phyloP scores from a whole-genome alignment of 2,888 invertebrate species.

The Dioctria rufipes region DNA sequence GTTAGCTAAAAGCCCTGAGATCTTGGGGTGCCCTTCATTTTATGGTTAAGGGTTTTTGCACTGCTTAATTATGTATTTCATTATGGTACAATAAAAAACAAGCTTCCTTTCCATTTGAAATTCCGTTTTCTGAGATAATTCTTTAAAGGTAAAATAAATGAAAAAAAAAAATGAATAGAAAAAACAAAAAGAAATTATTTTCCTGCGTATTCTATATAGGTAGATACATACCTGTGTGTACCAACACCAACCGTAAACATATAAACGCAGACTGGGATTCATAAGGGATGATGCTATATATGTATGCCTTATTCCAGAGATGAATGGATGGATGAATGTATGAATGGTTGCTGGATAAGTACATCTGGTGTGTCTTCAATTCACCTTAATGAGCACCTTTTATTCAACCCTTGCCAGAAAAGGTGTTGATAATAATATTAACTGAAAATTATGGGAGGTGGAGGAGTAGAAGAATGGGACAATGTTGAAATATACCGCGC shows the following conservation, averaged over 20 bases:
- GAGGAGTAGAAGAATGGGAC: background rate
- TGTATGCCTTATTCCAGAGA: background rate
- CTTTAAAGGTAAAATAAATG: background rate
- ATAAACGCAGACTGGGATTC: no score
- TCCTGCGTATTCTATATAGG: background rate
- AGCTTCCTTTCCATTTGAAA: background rate
- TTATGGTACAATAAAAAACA: constrained; percentile 43
- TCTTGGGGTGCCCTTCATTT: constrained; percentile 22
- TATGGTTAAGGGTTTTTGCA: constrained; percentile 24
- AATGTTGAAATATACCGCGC: background rate
- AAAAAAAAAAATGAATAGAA: background rate
- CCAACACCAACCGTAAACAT: background rate
- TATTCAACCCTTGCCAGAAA: constrained; percentile 24
- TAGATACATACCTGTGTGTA: background rate
- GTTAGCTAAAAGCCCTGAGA: constrained; percentile 34
- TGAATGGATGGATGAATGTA: background rate
- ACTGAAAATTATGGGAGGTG: constrained; percentile 14
- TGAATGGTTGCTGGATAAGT: background rate
- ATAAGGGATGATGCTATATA: background rate
- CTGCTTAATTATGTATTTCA: constrained; percentile 49
- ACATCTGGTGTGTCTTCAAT: constrained; percentile 26
- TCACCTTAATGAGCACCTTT: constrained; percentile 35
- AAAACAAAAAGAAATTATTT: constrained; percentile 9
- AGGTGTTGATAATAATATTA: constrained; percentile 41
- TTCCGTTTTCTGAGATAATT: background rate